phyloP scores from a whole-genome alignment of 2,888 invertebrate genomes.

The Rhamnusium bicolor region DNA sequence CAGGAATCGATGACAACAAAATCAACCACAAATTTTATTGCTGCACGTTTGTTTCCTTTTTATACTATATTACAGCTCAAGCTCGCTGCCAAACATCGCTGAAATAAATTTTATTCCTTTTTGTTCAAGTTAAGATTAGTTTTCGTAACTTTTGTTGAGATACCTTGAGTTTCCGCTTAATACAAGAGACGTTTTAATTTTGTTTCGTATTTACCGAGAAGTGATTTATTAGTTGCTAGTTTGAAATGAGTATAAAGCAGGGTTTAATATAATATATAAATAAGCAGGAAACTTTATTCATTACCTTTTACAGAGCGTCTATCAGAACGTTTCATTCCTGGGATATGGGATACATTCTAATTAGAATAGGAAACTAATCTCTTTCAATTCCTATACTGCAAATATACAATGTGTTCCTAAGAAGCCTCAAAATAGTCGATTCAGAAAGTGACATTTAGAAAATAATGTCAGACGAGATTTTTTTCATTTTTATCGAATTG shows the following conservation, averaged over 20 bases:
- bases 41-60: constrained; percentile 32
- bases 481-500: too few species aligned
- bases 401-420: too few species aligned
- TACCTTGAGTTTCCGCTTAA: constrained; percentile 28
- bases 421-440: too few species aligned
- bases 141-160: constrained; percentile 34
- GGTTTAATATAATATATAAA: constrained; percentile 11
- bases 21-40: constrained; percentile 48
- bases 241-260: neutral
- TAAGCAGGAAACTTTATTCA: neutral
- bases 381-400: too few species aligned
- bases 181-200: constrained; percentile 30
- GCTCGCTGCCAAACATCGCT: constrained; percentile 30
- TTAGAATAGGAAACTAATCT: too few species aligned
- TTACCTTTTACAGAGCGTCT: neutral
- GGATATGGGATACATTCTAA: too few species aligned
- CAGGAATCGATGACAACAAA: constrained; percentile 48
- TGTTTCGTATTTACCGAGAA: constrained; percentile 33
- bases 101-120: constrained; percentile 38
- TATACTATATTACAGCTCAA: constrained; percentile 25
- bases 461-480: too few species aligned
- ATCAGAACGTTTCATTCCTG: neutral
- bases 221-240: constrained; percentile 36
- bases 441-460: too few species aligned
- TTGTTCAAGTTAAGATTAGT: constrained; percentile 36